phyloP scores from a whole-genome alignment of 2,113 vertebrate species.

The Brachirus orientalis region DNA sequence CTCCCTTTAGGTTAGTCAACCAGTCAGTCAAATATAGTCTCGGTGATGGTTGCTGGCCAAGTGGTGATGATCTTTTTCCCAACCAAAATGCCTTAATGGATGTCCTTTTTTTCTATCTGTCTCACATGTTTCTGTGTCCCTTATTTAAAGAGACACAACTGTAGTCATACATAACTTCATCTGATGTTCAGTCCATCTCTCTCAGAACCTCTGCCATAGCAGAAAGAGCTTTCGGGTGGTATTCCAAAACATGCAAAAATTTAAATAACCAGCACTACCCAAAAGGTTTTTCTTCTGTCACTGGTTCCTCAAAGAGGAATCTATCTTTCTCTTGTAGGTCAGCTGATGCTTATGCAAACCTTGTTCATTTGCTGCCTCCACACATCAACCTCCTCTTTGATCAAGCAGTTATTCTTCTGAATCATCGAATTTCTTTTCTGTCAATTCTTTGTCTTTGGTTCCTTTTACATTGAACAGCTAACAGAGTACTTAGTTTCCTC shows the following conservation, averaged over 20 bases:
- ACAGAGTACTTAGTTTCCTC: too few species aligned
- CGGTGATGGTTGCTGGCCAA: conserved; percentile 57
- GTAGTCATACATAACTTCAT: conserved; percentile 8
- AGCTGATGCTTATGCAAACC: conserved; percentile 44
- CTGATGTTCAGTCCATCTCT: conserved; percentile 1
- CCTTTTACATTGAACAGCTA: too few species aligned
- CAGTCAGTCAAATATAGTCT: conserved; percentile 20
- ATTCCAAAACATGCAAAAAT: background rate
- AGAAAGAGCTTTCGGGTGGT: conserved; percentile 54
- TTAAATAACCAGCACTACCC: conserved; percentile 9
- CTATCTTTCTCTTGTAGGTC: conserved; percentile 46
- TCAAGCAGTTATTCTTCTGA: conserved; percentile 29
- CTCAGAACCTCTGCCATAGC: background rate
- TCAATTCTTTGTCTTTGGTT: conserved; percentile 17
- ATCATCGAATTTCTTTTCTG: background rate
- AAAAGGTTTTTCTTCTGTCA: conserved; percentile 44
- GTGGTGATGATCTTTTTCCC: conserved; percentile 56
- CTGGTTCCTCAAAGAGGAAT: conserved; percentile 3
- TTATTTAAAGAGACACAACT: conserved; percentile 17
- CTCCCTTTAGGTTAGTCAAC: conserved; percentile 67
- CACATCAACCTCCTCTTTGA: too few species aligned
- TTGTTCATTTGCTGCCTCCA: conserved; percentile 31
- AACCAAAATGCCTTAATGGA: conserved; percentile 10
- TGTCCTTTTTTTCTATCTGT: conserved; percentile 7
- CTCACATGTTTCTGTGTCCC: conserved; percentile 13